These are phyloP conservation scores for Teleogryllus occipitalis DNA, from an alignment of 1,140 invertebrate genomes.

Conservation along the genomic window DNA sequence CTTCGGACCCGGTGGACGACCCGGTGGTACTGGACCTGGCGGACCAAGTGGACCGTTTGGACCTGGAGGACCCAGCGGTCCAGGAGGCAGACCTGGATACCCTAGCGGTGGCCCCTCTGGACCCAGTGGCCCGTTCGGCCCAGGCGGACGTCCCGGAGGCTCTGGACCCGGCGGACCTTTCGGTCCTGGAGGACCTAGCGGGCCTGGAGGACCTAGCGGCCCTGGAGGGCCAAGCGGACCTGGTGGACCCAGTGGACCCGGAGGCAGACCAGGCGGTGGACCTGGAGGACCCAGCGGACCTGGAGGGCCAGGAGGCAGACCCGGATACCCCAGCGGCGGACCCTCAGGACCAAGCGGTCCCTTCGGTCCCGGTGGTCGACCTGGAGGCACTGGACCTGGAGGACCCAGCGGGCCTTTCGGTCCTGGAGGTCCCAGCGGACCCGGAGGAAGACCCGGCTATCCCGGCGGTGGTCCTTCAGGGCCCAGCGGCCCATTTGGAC, in stretches of 20 bases:
- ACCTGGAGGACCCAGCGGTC: slow-evolving; percentile 26
- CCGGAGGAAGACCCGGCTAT: background rate
- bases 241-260: slow-evolving; percentile 15
- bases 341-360: slow-evolving; percentile 20
- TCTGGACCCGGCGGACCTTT: slow-evolving; percentile 18
- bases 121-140: slow-evolving; percentile 14
- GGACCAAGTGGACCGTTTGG: slow-evolving; percentile 21
- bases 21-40: slow-evolving; percentile 19
- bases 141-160: slow-evolving; percentile 24
- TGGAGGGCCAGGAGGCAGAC: slow-evolving; percentile 16
- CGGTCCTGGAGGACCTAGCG: slow-evolving; percentile 20
- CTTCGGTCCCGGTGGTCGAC: slow-evolving; percentile 19
- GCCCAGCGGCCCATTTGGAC: slow-evolving; percentile 4
- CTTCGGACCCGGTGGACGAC: slow-evolving; percentile 23
- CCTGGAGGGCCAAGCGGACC: slow-evolving; percentile 20
- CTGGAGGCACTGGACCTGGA: slow-evolving; percentile 17
- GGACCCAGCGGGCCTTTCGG: background rate
- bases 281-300: slow-evolving; percentile 19
- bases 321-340: slow-evolving; percentile 20
- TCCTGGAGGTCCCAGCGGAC: background rate
- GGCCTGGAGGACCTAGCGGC: slow-evolving; percentile 11
- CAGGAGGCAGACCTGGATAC: slow-evolving; percentile 13
- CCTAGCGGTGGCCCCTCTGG: slow-evolving; percentile 18
- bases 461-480: background rate
- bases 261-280: slow-evolving; percentile 16